phyloP scores from a whole-genome alignment of 2,888 invertebrate genomes.

The Pinctada fucata region DNA sequence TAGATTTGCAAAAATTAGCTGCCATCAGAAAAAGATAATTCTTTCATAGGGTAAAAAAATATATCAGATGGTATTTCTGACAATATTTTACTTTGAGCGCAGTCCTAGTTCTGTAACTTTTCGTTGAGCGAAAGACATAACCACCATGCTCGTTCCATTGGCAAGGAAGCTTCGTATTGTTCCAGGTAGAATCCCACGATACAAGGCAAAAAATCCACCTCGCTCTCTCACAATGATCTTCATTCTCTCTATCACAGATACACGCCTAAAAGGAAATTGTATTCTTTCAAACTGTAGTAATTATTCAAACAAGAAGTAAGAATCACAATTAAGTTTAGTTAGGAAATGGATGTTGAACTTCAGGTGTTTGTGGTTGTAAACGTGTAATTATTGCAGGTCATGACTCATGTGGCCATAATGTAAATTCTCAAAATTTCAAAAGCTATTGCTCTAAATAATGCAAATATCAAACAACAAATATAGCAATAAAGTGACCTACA shows the following conservation, averaged over 20 bases:
- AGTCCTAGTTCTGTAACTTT: constrained; percentile 73
- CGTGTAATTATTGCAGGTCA: no score
- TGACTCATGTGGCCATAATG: no score
- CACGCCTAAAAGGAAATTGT: constrained; percentile 49
- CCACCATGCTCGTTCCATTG: constrained; percentile 74
- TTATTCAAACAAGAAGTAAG: background rate
- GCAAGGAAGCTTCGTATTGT: constrained; percentile 73
- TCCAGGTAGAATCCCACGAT: constrained; percentile 72
- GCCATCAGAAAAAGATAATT: no score
- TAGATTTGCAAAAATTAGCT: no score
- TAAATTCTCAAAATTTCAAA: no score
- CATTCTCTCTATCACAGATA: constrained; percentile 66
- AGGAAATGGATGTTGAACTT: background rate
- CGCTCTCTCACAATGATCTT: constrained; percentile 60
- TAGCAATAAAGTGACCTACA: no score
- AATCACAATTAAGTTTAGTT: background rate
- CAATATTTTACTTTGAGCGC: no score
- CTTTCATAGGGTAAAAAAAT: no score
- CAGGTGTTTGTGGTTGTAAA: background rate
- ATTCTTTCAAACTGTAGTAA: background rate
- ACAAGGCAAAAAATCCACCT: constrained; percentile 72
- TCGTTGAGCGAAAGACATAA: constrained; percentile 72
- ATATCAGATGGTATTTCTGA: no score
- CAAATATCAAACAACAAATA: no score
- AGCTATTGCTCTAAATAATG: no score